A percentile compares a stretch with the other conserved stretches of the same genome.
Evolutionary conservation across 2,113 vertebrate species (phyloP).

Genomic region (Corvus hawaiiensis): DNA sequence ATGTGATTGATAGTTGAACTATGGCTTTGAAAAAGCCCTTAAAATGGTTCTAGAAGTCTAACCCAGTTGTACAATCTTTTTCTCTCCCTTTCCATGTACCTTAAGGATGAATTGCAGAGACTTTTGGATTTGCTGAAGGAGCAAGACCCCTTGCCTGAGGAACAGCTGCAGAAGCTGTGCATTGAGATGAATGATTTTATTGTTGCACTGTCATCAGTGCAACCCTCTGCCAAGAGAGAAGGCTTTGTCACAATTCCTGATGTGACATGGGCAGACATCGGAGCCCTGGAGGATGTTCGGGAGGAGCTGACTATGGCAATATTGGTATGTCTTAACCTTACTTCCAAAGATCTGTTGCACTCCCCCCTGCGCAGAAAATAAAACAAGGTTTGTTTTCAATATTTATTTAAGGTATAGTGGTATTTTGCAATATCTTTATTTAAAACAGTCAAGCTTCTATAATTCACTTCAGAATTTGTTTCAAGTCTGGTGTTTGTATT

Average conservation of each 20-base stretch:
- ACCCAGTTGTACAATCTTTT: background rate
- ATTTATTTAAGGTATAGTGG: background rate
- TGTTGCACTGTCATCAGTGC: constrained; percentile 80
- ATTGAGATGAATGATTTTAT: constrained; percentile 90
- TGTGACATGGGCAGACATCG: constrained; percentile 92
- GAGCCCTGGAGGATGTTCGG: constrained; percentile 88
- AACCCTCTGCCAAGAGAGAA: constrained; percentile 96
- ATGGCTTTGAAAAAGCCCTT: background rate
- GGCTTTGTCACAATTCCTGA: constrained; percentile 95
- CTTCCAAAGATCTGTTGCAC: background rate
- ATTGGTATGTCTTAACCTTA: constrained; percentile 74
- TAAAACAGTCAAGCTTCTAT: background rate
- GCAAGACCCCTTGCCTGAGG: constrained; percentile 74
- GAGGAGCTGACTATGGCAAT: constrained; percentile 97
- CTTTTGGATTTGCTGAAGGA: constrained; percentile 80
- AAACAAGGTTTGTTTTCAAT: background rate
- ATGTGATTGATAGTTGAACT: background rate
- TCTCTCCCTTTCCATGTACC: background rate
- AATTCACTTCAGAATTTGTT: background rate
- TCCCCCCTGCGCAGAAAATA: background rate
- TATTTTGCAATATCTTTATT: background rate
- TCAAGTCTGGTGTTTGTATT: background rate
- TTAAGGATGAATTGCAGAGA: constrained; percentile 79
- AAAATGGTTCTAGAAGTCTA: background rate
- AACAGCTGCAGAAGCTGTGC: constrained; percentile 81